phyloP scores from a whole-genome alignment of 2,113 vertebrate genomes.

The Gobiocypris rarus region DNA sequence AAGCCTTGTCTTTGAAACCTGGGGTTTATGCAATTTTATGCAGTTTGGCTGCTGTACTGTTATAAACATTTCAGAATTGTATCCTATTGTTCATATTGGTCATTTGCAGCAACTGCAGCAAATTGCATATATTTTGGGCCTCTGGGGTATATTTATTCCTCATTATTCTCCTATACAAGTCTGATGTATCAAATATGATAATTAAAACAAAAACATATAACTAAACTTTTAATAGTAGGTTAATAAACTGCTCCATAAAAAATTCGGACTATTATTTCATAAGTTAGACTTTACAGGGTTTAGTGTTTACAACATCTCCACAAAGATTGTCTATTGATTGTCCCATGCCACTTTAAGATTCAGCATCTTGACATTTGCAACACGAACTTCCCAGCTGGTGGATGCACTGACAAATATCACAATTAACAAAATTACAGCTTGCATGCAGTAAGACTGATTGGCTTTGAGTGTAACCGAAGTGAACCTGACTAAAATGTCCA shows the following conservation, averaged over 20 bases:
- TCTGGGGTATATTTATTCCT: background rate
- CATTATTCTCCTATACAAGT: background rate
- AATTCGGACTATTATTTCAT: background rate
- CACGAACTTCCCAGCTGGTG: background rate
- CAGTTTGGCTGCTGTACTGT: background rate
- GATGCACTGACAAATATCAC: constrained; percentile 8
- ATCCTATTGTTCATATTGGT: background rate
- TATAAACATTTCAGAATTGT: background rate
- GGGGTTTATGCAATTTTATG: background rate
- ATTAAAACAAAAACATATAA: background rate
- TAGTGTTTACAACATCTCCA: background rate
- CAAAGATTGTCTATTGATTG: background rate
- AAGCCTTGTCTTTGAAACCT: no score
- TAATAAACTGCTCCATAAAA: no score
- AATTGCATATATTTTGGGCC: background rate
- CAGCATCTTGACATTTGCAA: constrained; percentile 6
- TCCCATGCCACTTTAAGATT: background rate
- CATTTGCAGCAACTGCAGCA: background rate
- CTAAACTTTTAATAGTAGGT: no score
- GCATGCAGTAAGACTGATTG: constrained; percentile 21
- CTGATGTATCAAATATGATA: background rate
- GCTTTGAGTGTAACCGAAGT: constrained; percentile 15
- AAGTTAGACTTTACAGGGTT: background rate
- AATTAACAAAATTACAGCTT: constrained; percentile 29
- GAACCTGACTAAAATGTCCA: constrained; percentile 38